phyloP scores from a whole-genome alignment of 2,797 vertebrate species.

The Aselliscus stoliczkanus region DNA sequence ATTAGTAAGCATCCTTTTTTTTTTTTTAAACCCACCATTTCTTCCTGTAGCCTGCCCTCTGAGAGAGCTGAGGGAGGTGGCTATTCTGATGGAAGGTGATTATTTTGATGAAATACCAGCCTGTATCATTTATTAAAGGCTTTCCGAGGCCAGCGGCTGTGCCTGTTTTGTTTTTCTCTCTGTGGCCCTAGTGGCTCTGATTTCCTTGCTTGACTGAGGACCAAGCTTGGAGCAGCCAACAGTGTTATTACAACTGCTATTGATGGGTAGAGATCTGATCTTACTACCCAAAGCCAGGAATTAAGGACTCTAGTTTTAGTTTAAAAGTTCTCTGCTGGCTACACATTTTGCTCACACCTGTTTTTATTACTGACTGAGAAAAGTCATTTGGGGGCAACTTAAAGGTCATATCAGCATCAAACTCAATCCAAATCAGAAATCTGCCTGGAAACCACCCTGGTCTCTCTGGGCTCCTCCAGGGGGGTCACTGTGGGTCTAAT shows the following conservation, averaged over 20 bases:
- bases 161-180: conserved; percentile 37
- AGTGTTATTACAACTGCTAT: conserved; percentile 45
- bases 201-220: conserved; percentile 41
- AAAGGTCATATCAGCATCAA: background rate
- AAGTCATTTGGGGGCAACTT: background rate
- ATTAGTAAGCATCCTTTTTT: background rate
- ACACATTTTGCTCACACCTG: conserved; percentile 26
- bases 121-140: conserved; percentile 52
- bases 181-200: conserved; percentile 37
- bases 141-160: conserved; percentile 32
- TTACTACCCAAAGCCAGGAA: background rate
- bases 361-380: conserved; percentile 19
- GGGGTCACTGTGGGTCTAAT: background rate
- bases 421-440: conserved; percentile 31
- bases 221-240: background rate
- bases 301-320: background rate
- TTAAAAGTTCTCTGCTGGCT: background rate
- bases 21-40: background rate
- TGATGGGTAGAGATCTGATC: background rate
- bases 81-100: conserved; percentile 47
- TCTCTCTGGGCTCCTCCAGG: background rate
- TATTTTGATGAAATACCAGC: conserved; percentile 19
- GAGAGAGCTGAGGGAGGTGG: background rate
- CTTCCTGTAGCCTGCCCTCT: background rate
- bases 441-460: background rate